Evolutionary conservation across 2,113 vertebrate genomes (phyloP).

Genomic region (Hystrix cristata): DNA sequence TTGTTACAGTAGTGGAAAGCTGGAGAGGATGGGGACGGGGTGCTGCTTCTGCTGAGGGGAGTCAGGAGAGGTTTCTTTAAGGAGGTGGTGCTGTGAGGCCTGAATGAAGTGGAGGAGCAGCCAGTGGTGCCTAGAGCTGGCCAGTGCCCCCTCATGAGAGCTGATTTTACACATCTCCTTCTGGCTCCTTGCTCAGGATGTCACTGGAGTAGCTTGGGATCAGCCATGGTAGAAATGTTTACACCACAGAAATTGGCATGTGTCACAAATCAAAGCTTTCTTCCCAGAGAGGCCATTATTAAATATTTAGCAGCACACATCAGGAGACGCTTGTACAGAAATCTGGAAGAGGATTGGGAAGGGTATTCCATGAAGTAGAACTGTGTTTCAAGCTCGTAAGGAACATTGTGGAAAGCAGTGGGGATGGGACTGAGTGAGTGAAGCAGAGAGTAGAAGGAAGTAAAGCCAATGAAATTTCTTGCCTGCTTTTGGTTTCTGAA

Average conservation of each 20-base stretch:
- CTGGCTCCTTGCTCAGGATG: background rate
- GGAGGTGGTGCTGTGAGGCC: background rate
- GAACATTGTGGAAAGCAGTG: background rate
- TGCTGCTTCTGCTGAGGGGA: background rate
- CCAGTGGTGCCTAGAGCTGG: background rate
- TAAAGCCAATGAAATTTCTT: background rate
- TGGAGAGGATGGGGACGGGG: background rate
- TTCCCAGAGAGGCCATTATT: background rate
- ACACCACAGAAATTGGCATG: background rate
- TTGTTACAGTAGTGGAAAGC: background rate
- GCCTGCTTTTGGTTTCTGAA: background rate
- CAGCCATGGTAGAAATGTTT: background rate
- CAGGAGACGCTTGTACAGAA: background rate
- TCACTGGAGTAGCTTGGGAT: background rate
- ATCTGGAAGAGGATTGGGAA: background rate
- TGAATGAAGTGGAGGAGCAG: background rate
- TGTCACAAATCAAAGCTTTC: background rate
- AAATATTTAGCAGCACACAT: background rate
- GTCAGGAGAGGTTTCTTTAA: slow-evolving; percentile 8
- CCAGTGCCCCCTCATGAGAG: background rate
- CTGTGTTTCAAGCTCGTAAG: background rate
- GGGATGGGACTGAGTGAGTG: background rate
- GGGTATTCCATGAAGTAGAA: background rate
- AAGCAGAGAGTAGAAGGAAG: background rate
- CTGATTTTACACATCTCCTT: background rate